phyloP scores from a whole-genome alignment of 2,888 invertebrate genomes.

The Agrochola litura region DNA sequence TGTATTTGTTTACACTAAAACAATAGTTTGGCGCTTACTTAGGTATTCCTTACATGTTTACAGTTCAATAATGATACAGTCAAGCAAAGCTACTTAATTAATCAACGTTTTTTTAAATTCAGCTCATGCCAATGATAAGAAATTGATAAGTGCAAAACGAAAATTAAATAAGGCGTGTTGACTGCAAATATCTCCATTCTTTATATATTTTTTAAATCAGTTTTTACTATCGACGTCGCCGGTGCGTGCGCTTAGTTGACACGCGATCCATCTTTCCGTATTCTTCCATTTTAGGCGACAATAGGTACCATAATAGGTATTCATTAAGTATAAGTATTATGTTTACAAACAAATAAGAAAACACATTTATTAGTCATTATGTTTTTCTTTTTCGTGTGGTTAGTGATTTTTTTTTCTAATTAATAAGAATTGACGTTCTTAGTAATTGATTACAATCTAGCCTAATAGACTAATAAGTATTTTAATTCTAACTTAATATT shows the following conservation, averaged over 20 bases:
- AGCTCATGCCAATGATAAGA: conserved; percentile 42
- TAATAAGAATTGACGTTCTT: too few relatives aligned
- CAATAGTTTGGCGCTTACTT: background rate
- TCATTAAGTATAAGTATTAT: background rate
- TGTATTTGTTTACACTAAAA: background rate
- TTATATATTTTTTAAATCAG: conserved; percentile 41
- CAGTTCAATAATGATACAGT: conserved; percentile 7
- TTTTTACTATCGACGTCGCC: conserved; percentile 42
- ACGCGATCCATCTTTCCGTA: conserved; percentile 68
- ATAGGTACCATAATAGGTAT: background rate
- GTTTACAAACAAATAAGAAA: conserved; percentile 6
- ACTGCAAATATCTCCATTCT: conserved; percentile 45
- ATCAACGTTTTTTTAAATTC: conserved; percentile 45
- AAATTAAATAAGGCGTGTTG: conserved; percentile 37
- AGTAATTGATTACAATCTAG: too few relatives aligned
- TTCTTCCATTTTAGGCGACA: conserved; percentile 55
- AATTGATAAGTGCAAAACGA: conserved; percentile 46
- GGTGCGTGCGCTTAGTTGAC: conserved; percentile 61
- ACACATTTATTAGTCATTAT: background rate
- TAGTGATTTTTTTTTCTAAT: too few relatives aligned
- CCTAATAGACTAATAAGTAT: too few relatives aligned
- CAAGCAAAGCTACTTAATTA: conserved; percentile 10
- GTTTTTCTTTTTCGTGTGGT: too few relatives aligned
- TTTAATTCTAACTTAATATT: too few relatives aligned
- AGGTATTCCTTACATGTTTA: background rate